Percentiles rank a stretch among this genome's conserved stretches.
phyloP scores from a whole-genome alignment of 2,888 invertebrate genomes.

The Notodonta ziczac region DNA sequence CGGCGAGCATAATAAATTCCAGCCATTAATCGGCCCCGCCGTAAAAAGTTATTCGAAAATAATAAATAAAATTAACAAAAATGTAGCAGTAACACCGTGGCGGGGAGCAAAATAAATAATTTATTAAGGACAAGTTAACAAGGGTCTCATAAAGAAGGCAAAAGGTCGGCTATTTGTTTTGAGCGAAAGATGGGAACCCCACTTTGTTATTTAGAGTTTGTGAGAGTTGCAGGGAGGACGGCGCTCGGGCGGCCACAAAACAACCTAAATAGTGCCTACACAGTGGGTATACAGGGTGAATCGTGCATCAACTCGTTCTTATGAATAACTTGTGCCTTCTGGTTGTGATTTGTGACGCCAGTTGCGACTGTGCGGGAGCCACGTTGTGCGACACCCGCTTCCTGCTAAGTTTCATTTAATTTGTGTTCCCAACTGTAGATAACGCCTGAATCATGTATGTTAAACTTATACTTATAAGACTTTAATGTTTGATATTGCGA shows the following conservation, averaged over 20 bases:
- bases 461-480: not conserved
- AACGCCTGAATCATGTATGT: not conserved
- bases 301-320: conserved; percentile 34
- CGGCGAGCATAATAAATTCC: conserved; percentile 46
- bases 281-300: conserved; percentile 24
- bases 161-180: conserved; percentile 83
- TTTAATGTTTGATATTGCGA: not conserved
- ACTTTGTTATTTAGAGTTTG: conserved; percentile 79
- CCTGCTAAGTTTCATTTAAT: conserved; percentile 5
- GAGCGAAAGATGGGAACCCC: conserved; percentile 74
- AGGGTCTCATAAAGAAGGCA: conserved; percentile 84
- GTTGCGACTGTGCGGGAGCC: conserved; percentile 2
- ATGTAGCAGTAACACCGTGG: conserved; percentile 59
- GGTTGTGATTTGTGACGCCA: conserved; percentile 23
- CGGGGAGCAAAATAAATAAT: conserved; percentile 77
- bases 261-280: conserved; percentile 50
- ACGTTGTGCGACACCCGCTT: conserved; percentile 1
- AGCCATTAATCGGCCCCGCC: conserved; percentile 44
- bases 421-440: conserved; percentile 3
- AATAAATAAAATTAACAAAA: conserved; percentile 74
- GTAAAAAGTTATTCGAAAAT: conserved; percentile 64
- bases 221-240: conserved; percentile 57
- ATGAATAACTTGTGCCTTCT: conserved; percentile 22
- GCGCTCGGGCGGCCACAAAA: conserved; percentile 52
- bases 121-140: conserved; percentile 84